These are phyloP conservation scores for Neelides sp. DNA, from an alignment of 1,140 invertebrate genomes.

Conservation along the genomic window DNA sequence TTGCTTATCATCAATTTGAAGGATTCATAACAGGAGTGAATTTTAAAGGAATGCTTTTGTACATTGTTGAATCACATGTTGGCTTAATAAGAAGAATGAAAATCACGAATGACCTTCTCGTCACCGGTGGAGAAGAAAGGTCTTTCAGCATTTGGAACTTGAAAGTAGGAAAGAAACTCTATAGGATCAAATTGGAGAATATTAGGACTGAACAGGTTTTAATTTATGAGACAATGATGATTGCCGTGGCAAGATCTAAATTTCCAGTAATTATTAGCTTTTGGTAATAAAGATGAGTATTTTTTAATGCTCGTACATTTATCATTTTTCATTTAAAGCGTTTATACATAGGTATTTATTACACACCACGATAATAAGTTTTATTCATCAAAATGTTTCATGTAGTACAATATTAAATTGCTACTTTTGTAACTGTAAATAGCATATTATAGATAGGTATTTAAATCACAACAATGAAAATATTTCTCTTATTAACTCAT, in stretches of 20 bases:
- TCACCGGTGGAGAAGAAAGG: slow-evolving; percentile 12
- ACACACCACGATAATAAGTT: neutral
- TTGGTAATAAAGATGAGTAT: slow-evolving; percentile 11
- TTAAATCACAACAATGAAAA: too few species aligned
- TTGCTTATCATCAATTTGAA: slow-evolving; percentile 16
- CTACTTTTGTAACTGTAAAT: too few species aligned
- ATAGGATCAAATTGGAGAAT: slow-evolving; percentile 10
- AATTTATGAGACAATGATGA: slow-evolving; percentile 9
- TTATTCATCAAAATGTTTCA: slow-evolving; percentile 8
- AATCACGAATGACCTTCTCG: slow-evolving; percentile 6
- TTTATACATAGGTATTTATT: neutral
- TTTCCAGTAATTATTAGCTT: neutral
- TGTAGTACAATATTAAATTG: slow-evolving; percentile 1
- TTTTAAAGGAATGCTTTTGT: slow-evolving; percentile 6
- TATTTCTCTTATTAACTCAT: slow-evolving; percentile 4
- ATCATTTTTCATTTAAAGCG: neutral
- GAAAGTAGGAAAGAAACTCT: slow-evolving; percentile 8
- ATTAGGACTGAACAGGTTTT: slow-evolving; percentile 11
- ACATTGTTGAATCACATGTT: slow-evolving; percentile 3
- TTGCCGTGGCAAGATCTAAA: neutral
- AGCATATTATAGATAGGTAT: too few species aligned
- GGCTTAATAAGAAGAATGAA: slow-evolving; percentile 11
- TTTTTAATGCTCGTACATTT: slow-evolving; percentile 12
- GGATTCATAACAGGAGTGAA: slow-evolving; percentile 9
- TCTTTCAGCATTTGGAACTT: slow-evolving; percentile 12